These are phyloP conservation scores for Dicyrtoma fusca DNA, from an alignment of 2,888 invertebrate genomes.

Conservation along the genomic window DNA sequence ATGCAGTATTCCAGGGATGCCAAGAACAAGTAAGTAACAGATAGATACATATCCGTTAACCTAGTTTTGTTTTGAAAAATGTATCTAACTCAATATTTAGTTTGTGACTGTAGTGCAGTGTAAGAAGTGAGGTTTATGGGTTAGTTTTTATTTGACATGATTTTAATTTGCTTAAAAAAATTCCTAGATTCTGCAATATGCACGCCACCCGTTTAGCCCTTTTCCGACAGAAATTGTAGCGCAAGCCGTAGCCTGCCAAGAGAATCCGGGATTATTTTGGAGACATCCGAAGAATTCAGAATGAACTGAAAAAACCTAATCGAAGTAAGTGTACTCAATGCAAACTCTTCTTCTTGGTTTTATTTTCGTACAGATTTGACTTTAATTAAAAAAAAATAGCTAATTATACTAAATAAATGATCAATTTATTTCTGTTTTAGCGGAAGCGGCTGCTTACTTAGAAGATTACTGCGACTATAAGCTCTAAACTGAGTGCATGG, in stretches of 20 bases:
- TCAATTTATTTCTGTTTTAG: background rate
- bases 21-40: slow-evolving; percentile 21
- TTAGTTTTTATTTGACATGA: too few relatives aligned
- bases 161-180: too few relatives aligned
- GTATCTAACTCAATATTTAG: too few relatives aligned
- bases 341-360: too few relatives aligned
- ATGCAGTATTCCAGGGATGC: slow-evolving; percentile 31
- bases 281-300: slow-evolving; percentile 13
- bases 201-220: slow-evolving; percentile 24
- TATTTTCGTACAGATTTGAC: too few relatives aligned
- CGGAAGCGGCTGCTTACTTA: slow-evolving; percentile 11
- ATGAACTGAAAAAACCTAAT: slow-evolving; percentile 20
- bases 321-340: slow-evolving; percentile 9
- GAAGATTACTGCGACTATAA: slow-evolving; percentile 26
- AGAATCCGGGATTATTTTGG: background rate
- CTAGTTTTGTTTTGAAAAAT: background rate
- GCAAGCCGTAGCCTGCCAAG: slow-evolving; percentile 7
- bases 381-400: background rate
- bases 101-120: too few relatives aligned
- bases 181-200: slow-evolving; percentile 29
- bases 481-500: slow-evolving; percentile 29
- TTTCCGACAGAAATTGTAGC: slow-evolving; percentile 14
- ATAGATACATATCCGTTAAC: background rate
- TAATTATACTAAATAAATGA: background rate
- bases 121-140: too few relatives aligned